Evolutionary conservation across 2,888 invertebrate species (phyloP).

Genomic region (Kuschelorhynchus macadamiae): DNA sequence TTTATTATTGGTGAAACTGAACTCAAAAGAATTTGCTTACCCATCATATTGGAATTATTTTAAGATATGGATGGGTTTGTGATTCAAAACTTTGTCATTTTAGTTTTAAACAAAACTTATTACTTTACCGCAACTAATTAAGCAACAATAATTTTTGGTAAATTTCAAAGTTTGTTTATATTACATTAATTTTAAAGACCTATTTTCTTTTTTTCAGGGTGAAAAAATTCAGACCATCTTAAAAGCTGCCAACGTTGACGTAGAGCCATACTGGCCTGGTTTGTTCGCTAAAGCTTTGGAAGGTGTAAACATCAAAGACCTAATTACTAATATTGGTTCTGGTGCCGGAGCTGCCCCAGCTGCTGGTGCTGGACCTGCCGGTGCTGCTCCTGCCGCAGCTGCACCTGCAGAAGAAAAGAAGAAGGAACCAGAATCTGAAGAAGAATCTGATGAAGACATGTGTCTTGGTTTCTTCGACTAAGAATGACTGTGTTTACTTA

Average conservation of each 20-base stretch:
- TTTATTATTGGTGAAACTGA: no score
- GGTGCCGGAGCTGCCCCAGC: constrained; percentile 90
- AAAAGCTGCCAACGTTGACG: constrained; percentile 95
- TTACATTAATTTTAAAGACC: no score
- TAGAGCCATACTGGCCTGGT: constrained; percentile 99
- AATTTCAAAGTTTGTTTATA: no score
- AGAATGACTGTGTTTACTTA: constrained; percentile 38
- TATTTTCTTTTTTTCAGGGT: constrained; percentile 79
- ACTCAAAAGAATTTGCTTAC: no score
- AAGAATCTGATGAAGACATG: constrained; percentile 94
- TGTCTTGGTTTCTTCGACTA: constrained; percentile 89
- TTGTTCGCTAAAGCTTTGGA: constrained; percentile 97
- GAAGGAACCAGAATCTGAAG: constrained; percentile 82
- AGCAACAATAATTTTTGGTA: no score
- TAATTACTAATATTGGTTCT: constrained; percentile 94
- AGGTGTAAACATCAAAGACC: constrained; percentile 92
- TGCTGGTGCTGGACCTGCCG: constrained; percentile 77
- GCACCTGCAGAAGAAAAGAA: constrained; percentile 81
- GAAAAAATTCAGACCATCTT: constrained; percentile 98
- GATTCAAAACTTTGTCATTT: no score
- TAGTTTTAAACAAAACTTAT: no score
- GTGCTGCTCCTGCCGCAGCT: constrained; percentile 78
- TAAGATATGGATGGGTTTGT: no score
- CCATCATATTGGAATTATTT: no score
- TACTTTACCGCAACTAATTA: no score